phyloP scores from a whole-genome alignment of 2,797 vertebrate genomes.

The Argentina silus region DNA sequence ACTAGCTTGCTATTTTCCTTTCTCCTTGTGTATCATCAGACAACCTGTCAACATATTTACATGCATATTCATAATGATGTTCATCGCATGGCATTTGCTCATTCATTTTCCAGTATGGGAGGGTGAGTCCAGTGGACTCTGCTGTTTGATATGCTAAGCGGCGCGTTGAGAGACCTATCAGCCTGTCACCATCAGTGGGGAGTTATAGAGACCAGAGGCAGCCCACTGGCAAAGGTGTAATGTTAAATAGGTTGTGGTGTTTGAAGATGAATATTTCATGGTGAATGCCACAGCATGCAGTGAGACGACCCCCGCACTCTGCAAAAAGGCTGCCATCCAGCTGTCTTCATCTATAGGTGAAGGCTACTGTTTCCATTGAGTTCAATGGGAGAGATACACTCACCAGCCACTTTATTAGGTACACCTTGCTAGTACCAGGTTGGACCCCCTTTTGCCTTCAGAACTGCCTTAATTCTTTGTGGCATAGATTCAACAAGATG shows the following conservation, averaged over 20 bases:
- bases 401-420: too few relatives aligned
- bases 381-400: slow-evolving; percentile 47
- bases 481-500: too few relatives aligned
- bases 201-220: slow-evolving; percentile 49
- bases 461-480: too few relatives aligned
- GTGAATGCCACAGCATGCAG: slow-evolving; percentile 59
- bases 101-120: slow-evolving; percentile 19
- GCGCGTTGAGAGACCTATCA: slow-evolving; percentile 43
- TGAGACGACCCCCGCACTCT: slow-evolving; percentile 52
- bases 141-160: slow-evolving; percentile 64
- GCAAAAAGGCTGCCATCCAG: slow-evolving; percentile 43
- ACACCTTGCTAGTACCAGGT: too few relatives aligned
- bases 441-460: too few relatives aligned
- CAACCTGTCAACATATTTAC: neutral
- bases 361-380: slow-evolving; percentile 29
- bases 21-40: neutral
- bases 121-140: slow-evolving; percentile 39
- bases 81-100: slow-evolving; percentile 2
- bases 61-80: neutral
- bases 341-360: slow-evolving; percentile 9
- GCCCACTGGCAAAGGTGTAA: slow-evolving; percentile 63
- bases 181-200: slow-evolving; percentile 46
- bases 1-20: neutral
- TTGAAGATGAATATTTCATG: slow-evolving; percentile 67
- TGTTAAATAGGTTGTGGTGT: slow-evolving; percentile 61